Conservation (phyloP, 1,140 invertebrate species). For the Drosophila kikkawai region DNA sequence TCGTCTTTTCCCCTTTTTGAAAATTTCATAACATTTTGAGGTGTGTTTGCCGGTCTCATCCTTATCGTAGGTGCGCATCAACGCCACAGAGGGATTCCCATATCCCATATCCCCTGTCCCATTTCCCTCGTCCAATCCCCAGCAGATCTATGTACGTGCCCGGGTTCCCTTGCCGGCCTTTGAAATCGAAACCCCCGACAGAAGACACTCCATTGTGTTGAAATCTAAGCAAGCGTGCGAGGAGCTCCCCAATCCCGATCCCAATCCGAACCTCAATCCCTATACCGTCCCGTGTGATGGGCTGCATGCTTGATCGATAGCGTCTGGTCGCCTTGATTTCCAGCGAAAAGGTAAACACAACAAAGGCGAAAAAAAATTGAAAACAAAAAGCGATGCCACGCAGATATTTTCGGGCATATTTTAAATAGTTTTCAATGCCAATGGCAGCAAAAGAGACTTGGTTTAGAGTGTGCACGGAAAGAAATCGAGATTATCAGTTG, state of each 20-base stretch:
- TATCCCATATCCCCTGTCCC: slow-evolving; percentile 11
- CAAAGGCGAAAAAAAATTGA: slow-evolving; percentile 36
- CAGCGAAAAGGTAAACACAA: slow-evolving; percentile 57
- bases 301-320: slow-evolving; percentile 78
- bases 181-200: slow-evolving; percentile 75
- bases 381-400: slow-evolving; percentile 67
- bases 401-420: slow-evolving; percentile 70
- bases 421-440: slow-evolving; percentile 80
- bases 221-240: slow-evolving; percentile 65
- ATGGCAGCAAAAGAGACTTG: slow-evolving; percentile 28
- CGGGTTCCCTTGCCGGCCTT: slow-evolving; percentile 48
- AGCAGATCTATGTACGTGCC: slow-evolving; percentile 54
- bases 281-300: slow-evolving; percentile 29
- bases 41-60: slow-evolving; percentile 62
- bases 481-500: slow-evolving; percentile 11
- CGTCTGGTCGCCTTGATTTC: slow-evolving; percentile 57
- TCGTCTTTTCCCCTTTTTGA: not conserved
- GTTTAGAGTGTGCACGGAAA: slow-evolving; percentile 31
- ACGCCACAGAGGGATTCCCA: slow-evolving; percentile 60
- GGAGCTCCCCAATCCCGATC: slow-evolving; percentile 27
- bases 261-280: slow-evolving; percentile 16
- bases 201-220: slow-evolving; percentile 66
- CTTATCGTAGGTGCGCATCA: slow-evolving; percentile 80
- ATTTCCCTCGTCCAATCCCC: slow-evolving; percentile 18
- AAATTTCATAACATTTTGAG: slow-evolving; percentile 57